Evolutionary conservation across 2,113 vertebrate genomes (phyloP).

Genomic region (Dipodomys merriami): DNA sequence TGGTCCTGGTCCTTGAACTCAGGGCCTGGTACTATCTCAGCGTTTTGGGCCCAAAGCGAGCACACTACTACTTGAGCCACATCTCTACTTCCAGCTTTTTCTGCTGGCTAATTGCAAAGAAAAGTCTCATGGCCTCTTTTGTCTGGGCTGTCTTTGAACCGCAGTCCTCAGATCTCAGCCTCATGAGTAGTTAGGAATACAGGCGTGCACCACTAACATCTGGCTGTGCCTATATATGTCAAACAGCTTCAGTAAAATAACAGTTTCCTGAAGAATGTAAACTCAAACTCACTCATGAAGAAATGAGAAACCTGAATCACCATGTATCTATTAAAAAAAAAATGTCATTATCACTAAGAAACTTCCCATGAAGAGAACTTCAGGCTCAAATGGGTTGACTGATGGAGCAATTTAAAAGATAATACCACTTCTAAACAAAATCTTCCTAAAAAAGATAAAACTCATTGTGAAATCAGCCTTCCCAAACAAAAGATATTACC

Average conservation of each 20-base stretch:
- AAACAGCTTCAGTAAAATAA: neutral
- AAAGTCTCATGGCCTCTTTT: too few species aligned
- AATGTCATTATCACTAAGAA: neutral
- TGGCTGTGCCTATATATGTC: too few species aligned
- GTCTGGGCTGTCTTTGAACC: too few species aligned
- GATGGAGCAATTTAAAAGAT: neutral
- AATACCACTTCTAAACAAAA: neutral
- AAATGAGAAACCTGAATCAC: neutral
- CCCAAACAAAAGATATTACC: neutral
- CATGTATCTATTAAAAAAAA: neutral
- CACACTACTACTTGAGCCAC: too few species aligned
- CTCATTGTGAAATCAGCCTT: neutral
- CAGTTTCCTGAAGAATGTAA: neutral
- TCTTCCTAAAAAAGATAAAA: neutral
- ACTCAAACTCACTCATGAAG: neutral
- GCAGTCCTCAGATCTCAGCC: too few species aligned
- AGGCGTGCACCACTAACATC: too few species aligned
- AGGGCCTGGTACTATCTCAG: too few species aligned
- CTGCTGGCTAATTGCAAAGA: too few species aligned
- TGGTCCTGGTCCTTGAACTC: too few species aligned
- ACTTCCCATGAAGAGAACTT: neutral
- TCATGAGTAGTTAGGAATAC: too few species aligned
- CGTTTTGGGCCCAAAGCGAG: too few species aligned
- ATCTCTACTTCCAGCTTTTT: too few species aligned
- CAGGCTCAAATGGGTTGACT: neutral